A percentile compares a stretch with the other conserved stretches of the same genome.
These are phyloP conservation scores for Drosophila kanekoi DNA, from an alignment of 2,888 invertebrate species.

Conservation along the genomic window DNA sequence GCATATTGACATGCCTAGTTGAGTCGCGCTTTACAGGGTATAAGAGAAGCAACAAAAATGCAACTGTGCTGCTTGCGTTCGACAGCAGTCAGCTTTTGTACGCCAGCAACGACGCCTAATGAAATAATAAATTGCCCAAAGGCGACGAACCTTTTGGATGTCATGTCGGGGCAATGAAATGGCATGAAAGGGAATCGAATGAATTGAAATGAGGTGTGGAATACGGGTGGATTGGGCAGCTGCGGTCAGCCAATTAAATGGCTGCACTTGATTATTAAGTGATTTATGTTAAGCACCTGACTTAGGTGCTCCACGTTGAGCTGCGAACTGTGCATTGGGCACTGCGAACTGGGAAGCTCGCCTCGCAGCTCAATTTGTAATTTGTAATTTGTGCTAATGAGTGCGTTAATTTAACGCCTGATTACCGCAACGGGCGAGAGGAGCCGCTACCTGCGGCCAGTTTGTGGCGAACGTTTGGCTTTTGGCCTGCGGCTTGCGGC, in stretches of 20 bases:
- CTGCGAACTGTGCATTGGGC: neutral
- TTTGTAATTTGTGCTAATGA: constrained; percentile 78
- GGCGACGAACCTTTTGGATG: constrained; percentile 24
- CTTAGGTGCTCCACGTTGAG: constrained; percentile 38
- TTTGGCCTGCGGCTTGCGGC: constrained; percentile 26
- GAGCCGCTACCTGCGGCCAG: constrained; percentile 48
- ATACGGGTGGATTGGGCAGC: neutral
- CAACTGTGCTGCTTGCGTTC: constrained; percentile 2
- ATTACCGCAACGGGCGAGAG: constrained; percentile 58
- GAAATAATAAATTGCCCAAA: constrained; percentile 66
- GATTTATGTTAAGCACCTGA: constrained; percentile 77
- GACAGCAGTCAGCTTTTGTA: constrained; percentile 53
- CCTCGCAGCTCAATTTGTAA: constrained; percentile 69
- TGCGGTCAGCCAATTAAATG: constrained; percentile 65
- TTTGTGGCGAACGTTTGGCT: constrained; percentile 28
- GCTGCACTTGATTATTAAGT: constrained; percentile 77
- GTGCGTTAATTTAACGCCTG: constrained; percentile 79
- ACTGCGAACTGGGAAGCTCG: constrained; percentile 6
- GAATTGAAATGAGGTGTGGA: neutral
- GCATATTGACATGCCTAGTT: too few species aligned
- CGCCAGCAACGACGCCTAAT: constrained; percentile 41
- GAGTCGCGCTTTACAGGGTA: neutral
- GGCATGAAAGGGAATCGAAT: neutral
- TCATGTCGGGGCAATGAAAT: constrained; percentile 5
- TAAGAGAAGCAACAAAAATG: neutral